Evolutionary conservation across 2,888 invertebrate genomes (phyloP), one percentile per base, ranked within the genome.

Genomic region (Didymodactylos carnosus): DNA sequence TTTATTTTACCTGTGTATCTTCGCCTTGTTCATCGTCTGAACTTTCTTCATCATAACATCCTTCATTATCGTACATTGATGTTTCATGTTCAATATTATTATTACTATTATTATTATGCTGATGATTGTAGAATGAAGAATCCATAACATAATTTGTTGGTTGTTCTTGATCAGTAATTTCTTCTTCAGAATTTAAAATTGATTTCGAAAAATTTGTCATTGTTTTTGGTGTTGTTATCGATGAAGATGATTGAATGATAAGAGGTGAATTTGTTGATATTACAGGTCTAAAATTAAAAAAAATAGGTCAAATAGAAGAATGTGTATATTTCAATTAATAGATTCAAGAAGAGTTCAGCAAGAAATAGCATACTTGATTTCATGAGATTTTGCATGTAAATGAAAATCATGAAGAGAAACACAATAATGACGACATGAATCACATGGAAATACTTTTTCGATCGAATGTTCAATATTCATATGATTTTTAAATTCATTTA

Each of bases 341-440:
- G n/a, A n/a, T n/a, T n/a, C n/a, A n/a, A n/a, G n/a, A n/a, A n/a
- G 16, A 16, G 46, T 46, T 46, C 16, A 16, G n/a, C 11, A 13
- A 27, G 19, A 14, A 10, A 46, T 41, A 23, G 13, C 72, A n/a
- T 39, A 46, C 40, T 72, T 43, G 69, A 1, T 10, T 39, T 71
- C 25, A 43, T 74, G 74, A 19, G 40, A 23, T n/a, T 74, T 71
- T 35, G 71, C 53, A 35, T 74, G 74, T 40, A 74, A 53, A 41
- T 74, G 74, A 71, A 71, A 74, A n/a, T 74, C 74, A 71, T 35
- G 71, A 25, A 71, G 27, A n/a, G 74, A 74, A 27, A 71, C 27
- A 19, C 71, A 71, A 41, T 46, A 74, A 71, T 71, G 71, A 39
- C 62, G 71, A 46, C 74, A 74, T 40, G 71, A 27, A 69, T 74